Evolutionary conservation across 2,797 vertebrate species (phyloP), one percentile per base, ranked within the genome.

Genomic region (Thalassophryne amazonica): DNA sequence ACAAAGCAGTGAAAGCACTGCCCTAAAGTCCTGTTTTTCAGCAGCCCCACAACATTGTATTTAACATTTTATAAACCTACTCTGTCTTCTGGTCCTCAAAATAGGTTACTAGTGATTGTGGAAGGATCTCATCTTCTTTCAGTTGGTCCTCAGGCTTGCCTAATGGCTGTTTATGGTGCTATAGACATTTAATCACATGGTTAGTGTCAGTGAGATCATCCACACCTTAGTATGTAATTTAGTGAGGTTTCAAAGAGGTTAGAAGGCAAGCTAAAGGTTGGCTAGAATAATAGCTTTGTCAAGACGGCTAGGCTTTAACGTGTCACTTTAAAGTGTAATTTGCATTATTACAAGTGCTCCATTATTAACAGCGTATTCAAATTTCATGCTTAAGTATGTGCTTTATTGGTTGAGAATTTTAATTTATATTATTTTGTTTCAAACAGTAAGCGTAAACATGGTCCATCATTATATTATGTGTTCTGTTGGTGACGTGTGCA

Each of bases 111-210:
- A 53, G 34, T 69, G 60, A 61, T 69, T 53, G 36, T 21, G 34
- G 54, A 62, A 61, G 28, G 20, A 43, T 34, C 6, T 40, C 36
- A 63, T 32, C 38, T 16, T 51, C 34, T 41, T 40, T 52, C 28
- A 18, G 36, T 52, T 52, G 8, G 49, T 60, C 56, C 22, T 54
- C 27, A 8, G 21, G 24, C 56, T 41, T 18, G 21, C 60, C 25
- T 81, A 71, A 80, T 78, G 49, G 61, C 50, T 73, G 69, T 69
- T 83, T 79, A 47, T 59, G 55, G 56, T 34, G 38, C 21, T 57
- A 18, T 30, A 35, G 55, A 69, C 53, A 1, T 74, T 48, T 77
- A 77, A 78, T 82, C 57, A 78, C 59, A 67, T 10, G 53, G 28
- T n/a, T n/a, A n/a, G n/a, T 64, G 50, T 76, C 16, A 36, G 42